Percentiles rank a stretch among this genome's conserved stretches.
These are phyloP conservation scores for Cristatella mucedo DNA, from an alignment of 2,888 invertebrate species.

Conservation along the genomic window DNA sequence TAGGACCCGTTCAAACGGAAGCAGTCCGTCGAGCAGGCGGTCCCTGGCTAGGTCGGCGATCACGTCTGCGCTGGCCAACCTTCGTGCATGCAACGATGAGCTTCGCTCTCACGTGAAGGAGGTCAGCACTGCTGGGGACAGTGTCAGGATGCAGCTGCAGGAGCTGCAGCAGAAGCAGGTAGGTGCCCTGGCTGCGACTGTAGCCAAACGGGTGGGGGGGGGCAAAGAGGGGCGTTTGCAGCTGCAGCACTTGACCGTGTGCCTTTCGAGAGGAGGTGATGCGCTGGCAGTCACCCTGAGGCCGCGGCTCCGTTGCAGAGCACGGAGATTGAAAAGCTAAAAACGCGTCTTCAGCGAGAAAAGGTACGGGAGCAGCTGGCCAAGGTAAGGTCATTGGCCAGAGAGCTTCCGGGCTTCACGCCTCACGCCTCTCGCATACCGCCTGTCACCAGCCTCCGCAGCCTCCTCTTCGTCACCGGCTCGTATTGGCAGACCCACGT, in stretches of 20 bases:
- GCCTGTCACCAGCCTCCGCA: no score
- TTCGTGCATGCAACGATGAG: constrained; percentile 30
- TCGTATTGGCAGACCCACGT: no score
- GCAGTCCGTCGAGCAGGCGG: neutral
- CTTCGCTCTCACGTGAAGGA: constrained; percentile 23
- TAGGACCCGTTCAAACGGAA: neutral
- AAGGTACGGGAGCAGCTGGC: constrained; percentile 18
- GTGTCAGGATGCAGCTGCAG: constrained; percentile 1
- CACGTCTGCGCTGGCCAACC: constrained; percentile 18
- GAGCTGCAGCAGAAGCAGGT: neutral
- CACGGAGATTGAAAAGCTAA: no score
- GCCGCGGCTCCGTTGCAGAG: no score
- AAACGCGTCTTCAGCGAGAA: constrained; percentile 24
- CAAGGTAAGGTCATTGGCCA: no score
- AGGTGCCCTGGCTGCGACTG: neutral
- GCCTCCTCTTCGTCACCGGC: no score
- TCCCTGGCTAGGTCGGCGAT: constrained; percentile 5
- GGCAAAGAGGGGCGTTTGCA: no score
- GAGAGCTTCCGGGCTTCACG: no score
- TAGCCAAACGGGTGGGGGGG: neutral
- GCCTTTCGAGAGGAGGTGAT: no score
- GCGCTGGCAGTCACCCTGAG: no score
- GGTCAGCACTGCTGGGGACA: constrained; percentile 23
- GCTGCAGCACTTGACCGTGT: no score
- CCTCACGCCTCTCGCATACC: no score